Evolutionary conservation across 2,797 vertebrate species (phyloP).

Genomic region (Arctocebus calabarensis): DNA sequence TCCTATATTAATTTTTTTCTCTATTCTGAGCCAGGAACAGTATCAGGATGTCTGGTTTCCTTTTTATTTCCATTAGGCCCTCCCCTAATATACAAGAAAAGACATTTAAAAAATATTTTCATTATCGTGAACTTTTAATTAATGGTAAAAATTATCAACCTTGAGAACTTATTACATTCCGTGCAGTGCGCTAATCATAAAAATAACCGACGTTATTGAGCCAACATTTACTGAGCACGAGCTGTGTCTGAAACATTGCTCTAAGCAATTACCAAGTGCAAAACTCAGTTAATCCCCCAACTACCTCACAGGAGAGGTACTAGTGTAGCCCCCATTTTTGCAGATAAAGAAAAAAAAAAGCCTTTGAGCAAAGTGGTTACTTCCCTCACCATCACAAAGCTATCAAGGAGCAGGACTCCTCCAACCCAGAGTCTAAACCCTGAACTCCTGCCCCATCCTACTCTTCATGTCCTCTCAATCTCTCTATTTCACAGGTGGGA

Average conservation of each 20-base stretch:
- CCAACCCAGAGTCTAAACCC: neutral
- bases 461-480: neutral
- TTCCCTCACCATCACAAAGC: neutral
- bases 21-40: neutral
- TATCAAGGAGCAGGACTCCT: neutral
- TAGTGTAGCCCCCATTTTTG: neutral
- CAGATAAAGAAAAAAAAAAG: neutral
- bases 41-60: neutral
- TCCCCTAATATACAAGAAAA: neutral
- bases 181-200: neutral
- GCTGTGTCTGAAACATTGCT: neutral
- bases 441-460: neutral
- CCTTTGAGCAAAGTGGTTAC: neutral
- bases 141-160: neutral
- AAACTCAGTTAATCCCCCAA: neutral
- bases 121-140: conserved; percentile 32
- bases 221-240: neutral
- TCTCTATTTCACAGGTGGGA: neutral
- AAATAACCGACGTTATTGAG: neutral
- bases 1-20: neutral
- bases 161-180: neutral
- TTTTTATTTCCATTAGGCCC: neutral
- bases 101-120: conserved; percentile 3
- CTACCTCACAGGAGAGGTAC: neutral
- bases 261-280: neutral